A percentile compares a stretch with the other conserved stretches of the same genome.
Evolutionary conservation across 2,797 vertebrate genomes (phyloP).

Genomic region (Erpetoichthys calabaricus): DNA sequence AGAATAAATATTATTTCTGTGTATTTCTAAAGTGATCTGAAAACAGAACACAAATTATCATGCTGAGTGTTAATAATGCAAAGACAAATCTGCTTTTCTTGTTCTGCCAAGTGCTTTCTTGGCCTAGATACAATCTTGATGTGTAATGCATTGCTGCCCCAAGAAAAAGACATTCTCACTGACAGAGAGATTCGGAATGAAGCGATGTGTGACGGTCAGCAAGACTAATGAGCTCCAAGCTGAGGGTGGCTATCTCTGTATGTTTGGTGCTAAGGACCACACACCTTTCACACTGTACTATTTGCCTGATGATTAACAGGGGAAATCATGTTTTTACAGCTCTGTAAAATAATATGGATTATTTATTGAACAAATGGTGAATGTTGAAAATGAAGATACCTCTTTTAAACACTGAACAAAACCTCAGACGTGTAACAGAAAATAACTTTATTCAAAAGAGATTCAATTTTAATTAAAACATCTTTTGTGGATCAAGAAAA

Average conservation of each 20-base stretch:
- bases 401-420: too few relatives aligned
- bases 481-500: too few relatives aligned
- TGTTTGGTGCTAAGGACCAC: slow-evolving; percentile 57
- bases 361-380: too few relatives aligned
- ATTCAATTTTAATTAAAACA: too few relatives aligned
- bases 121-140: slow-evolving; percentile 9
- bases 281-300: slow-evolving; percentile 53
- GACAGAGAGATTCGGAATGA: slow-evolving; percentile 28
- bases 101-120: slow-evolving; percentile 11
- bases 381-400: too few relatives aligned
- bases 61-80: neutral
- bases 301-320: slow-evolving; percentile 40
- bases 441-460: too few relatives aligned
- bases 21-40: too few relatives aligned
- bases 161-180: slow-evolving; percentile 22
- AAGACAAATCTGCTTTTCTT: slow-evolving; percentile 1
- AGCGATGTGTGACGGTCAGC: slow-evolving; percentile 69
- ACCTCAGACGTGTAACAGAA: too few relatives aligned
- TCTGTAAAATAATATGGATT: slow-evolving; percentile 30
- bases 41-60: slow-evolving; percentile 1
- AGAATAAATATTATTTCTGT: too few relatives aligned
- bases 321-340: slow-evolving; percentile 42
- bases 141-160: slow-evolving; percentile 29
- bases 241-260: slow-evolving; percentile 31
- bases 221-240: slow-evolving; percentile 69